Evolutionary conservation across 1,140 invertebrate genomes (phyloP), one percentile per base, ranked within the genome.

Genomic region (Bombus confusus): DNA sequence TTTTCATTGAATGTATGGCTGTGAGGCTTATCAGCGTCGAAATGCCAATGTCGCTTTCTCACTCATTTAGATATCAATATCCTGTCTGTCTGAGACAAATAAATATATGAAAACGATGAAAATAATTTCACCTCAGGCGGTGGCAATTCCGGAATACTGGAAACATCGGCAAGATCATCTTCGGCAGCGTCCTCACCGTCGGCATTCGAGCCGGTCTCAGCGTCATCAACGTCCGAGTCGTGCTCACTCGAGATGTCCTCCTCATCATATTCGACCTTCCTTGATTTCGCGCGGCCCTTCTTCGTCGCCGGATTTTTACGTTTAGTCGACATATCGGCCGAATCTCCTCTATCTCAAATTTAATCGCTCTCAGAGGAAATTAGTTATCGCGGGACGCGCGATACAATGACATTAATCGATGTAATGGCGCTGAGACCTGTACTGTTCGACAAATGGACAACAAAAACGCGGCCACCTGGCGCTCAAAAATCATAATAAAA

Each of bases 191-290:
- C 93, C 79, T 95, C 95, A 69, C 91, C 92, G 64, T 95, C 94
- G 52, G 80, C 91, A 74, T 93, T 93, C 2, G 91, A 91, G 64
- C 92, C 93, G 90, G 91, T 91, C 73, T 95, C 91, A 47, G 93
- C 93, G 72, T 94, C 95, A 34, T 95, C 95, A 37, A 93, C 88
- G 4, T 95, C 95, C 28, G 94, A 95, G 1, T 95, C 94, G 76
- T 94, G 92, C 74, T 95, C 94, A 83, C 94, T 95, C 43, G 94
- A 95, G 82, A 95, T 95, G 80, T 95, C 94, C 75, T 95, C 95
- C 18, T 95, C 95, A 71, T 95, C 95, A 81, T 95, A 95, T 57
- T 95, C 93, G 39, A 94, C 94, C 78, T 94, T 95, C 31, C 91
- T 91, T 15, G 90, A 86, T 87, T 95, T 95, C 37, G 90, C 88